Evolutionary conservation across 2,888 invertebrate species (phyloP), one percentile per base, ranked within the genome.

Genomic region (Lymantria monacha): DNA sequence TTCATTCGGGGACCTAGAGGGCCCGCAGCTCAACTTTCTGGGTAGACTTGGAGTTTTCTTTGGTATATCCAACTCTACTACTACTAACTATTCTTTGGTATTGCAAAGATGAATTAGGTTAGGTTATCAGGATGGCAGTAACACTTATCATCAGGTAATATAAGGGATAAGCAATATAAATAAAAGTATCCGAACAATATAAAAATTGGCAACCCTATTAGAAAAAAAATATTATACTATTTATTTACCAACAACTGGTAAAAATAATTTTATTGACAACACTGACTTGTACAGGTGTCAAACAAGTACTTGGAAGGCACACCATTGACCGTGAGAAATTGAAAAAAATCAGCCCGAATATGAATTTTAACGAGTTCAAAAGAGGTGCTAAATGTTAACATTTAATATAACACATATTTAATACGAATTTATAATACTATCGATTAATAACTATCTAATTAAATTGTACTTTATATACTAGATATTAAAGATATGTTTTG

Each of bases 311-410:
- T 41, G 44, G 64, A 70, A 61, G 49, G 56, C 54, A 57, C 55
- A 55, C 58, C 5, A 55, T 54, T 59, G 57, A 55, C 60, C 67
- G 70, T 70, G 70, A 63, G 70, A 70, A 69, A 58, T 56, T 22
- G 1, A 42, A 42, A 42, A 46, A 33, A 49, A 61, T 53, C 56
- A 53, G 59, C 58, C 55, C 44, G 57, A 70, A 72, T 69, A 67
- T 61, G 64, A 69, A 69, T 69, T 55, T 69, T 66, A 64, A 70
- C 58, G 70, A 71, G 60, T 61, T 59, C 61, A 60, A 64, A 63
- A 66, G 61, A 72, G 59, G 72, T 66, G 70, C 66, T 72, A 72
- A 71, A 63, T 58, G 70, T 63, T 71, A 63, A 63, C 70, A 70
- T 69, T 62, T 67, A 63, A 70, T 63, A 69, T 61, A 61, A 61